phyloP scores from a whole-genome alignment of 2,113 vertebrate species.

The Anolis carolinensis region DNA sequence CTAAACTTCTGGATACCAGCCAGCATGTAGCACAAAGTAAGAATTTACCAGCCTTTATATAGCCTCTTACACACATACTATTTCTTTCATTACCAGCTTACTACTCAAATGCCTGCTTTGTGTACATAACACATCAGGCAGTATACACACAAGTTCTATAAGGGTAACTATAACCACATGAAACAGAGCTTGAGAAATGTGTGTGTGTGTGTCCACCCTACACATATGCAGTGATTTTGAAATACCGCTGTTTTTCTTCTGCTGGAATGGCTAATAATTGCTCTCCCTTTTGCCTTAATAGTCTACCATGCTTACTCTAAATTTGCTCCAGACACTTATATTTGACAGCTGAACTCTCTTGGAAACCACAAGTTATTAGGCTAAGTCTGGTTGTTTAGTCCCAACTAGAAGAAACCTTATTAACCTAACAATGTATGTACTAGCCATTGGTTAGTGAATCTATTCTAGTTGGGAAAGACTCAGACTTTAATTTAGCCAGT shows the following conservation, averaged over 20 bases:
- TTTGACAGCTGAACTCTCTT: slow-evolving; percentile 2
- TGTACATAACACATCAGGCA: slow-evolving; percentile 30
- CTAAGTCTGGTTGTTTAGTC: too few relatives aligned
- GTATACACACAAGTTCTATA: slow-evolving; percentile 38
- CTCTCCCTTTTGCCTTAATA: rapidly evolving
- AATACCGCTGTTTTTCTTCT: slow-evolving; percentile 34
- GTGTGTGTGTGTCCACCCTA: background rate
- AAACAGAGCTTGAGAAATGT: slow-evolving; percentile 42
- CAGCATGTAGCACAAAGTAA: slow-evolving; percentile 47
- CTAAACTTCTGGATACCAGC: slow-evolving; percentile 58
- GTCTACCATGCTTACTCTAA: background rate
- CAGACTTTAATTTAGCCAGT: too few relatives aligned
- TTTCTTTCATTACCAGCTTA: slow-evolving; percentile 61
- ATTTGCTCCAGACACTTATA: slow-evolving; percentile 20
- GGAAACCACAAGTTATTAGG: background rate
- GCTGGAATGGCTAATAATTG: slow-evolving; percentile 36
- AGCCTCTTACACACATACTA: slow-evolving; percentile 19
- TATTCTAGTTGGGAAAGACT: too few relatives aligned
- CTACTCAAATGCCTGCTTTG: slow-evolving; percentile 34
- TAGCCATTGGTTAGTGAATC: too few relatives aligned
- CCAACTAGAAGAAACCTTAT: too few relatives aligned
- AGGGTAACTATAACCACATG: slow-evolving; percentile 50
- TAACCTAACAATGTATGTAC: too few relatives aligned
- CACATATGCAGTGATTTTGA: slow-evolving; percentile 26
- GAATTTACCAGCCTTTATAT: slow-evolving; percentile 50